Base-by-base conservation (phyloP, 2,113 vertebrate species). In the Pedionomus torquatus region DNA sequence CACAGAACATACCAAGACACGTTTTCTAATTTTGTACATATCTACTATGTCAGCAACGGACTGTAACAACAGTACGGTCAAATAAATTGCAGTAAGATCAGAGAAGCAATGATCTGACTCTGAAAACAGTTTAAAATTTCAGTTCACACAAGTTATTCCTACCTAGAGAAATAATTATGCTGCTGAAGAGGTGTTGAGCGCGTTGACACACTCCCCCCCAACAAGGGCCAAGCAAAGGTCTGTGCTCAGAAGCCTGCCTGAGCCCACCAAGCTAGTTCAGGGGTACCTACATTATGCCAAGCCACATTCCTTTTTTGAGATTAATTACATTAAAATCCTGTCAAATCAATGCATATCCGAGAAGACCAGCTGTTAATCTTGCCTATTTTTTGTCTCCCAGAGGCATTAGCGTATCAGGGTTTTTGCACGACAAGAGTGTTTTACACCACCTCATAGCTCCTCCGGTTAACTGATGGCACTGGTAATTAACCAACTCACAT, bases 151-250 rank as follows among this genome's bases (percentile, higher is more conserved):
- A 23, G 43, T 43, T 14, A 76, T 28, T 44, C 35, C 46, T 20
- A 10, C 11, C 21, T 19, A 48, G n/a, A 65, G 51, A 64, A 64
- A 65, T 2, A 7, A 11, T 1, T 0, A 11, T 8, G 37, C 28
- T 51, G 43, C 37, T 26, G 17, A 31, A 57, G 13, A 2, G n/a
- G 44, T 2, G 4, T 1, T 12, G 12, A 63, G 35, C 0, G 0
- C 30, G 58, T 17, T 4, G 0, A 28, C 13, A 3, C 1, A 13
- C 16, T 52, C 49, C 61, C 11, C 37, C 61, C 13, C 1, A 25
- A 28, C 0, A 0, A 41, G 10, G 43, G 20, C 24, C 9, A 68
- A 75, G 68, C 16, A 18, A 64, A 48, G n/a, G 9, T 28, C 48
- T 28, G 30, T 10, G 44, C 13, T 41, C n/a, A 15, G 35, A 91